Conservation (phyloP, 1,140 invertebrate species). For the Atta texana region DNA sequence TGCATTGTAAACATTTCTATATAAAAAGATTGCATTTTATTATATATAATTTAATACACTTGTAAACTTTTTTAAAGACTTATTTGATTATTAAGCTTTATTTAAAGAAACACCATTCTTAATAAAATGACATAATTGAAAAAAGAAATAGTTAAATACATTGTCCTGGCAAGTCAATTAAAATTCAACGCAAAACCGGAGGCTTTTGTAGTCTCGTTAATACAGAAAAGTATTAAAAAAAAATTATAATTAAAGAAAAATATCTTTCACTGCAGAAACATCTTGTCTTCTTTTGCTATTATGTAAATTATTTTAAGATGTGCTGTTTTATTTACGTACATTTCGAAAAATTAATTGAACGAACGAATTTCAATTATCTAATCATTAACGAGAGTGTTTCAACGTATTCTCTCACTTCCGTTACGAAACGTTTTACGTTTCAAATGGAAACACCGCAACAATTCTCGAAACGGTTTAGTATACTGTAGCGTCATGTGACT, state of each 20-base stretch:
- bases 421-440: conserved; percentile 9
- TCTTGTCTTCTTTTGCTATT: not conserved
- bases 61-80: not conserved
- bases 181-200: not conserved
- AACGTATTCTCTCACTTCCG: not conserved
- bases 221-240: not conserved
- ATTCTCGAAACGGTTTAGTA: conserved; percentile 36
- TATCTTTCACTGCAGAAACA: not conserved
- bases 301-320: not conserved
- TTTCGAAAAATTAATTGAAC: not conserved
- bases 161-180: not conserved
- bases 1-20: not conserved
- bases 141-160: not conserved
- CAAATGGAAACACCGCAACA: not conserved
- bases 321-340: not conserved
- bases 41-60: not conserved
- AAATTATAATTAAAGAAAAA: not conserved
- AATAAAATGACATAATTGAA: not conserved
- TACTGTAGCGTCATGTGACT: conserved; percentile 17
- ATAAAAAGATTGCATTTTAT: not conserved
- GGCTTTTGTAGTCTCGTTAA: not conserved
- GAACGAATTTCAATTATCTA: not conserved
- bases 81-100: not conserved
- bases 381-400: conserved; percentile 22
- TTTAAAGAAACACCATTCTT: not conserved